Conservation (phyloP, 2,113 vertebrate species). For the Aphyosemion australe region DNA sequence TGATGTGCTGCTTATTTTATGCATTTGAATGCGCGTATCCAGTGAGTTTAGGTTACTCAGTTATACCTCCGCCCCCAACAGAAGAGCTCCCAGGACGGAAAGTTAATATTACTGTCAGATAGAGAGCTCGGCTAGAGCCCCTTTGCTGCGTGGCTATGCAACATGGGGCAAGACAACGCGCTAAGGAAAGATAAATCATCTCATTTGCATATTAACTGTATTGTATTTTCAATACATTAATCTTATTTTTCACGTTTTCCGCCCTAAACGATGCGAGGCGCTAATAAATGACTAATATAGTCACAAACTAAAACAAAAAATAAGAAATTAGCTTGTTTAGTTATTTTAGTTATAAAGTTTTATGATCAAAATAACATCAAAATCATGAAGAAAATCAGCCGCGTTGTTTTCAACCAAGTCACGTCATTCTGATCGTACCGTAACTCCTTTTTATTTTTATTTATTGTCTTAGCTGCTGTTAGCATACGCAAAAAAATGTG, state of each 20-base stretch:
- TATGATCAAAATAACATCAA: conserved; percentile 9
- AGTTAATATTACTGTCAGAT: conserved; percentile 40
- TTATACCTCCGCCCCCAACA: conserved; percentile 46
- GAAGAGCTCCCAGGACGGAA: conserved; percentile 19
- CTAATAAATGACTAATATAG: not conserved
- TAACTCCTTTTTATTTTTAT: not conserved
- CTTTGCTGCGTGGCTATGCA: conserved; percentile 11
- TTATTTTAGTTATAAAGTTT: conserved; percentile 18
- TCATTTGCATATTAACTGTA: conserved; percentile 34
- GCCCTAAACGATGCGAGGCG: conserved; percentile 2
- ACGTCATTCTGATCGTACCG: not conserved
- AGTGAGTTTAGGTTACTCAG: conserved; percentile 18
- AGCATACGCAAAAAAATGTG: conserved; percentile 13
- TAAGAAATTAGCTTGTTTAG: not conserved
- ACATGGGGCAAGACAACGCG: not conserved
- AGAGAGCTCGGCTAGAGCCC: conserved; percentile 19
- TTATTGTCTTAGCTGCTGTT: conserved; percentile 1
- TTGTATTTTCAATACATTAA: conserved; percentile 6
- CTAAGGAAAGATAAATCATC: not conserved
- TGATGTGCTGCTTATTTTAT: conserved; percentile 2
- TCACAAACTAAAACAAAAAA: not conserved
- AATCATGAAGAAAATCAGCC: conserved; percentile 3
- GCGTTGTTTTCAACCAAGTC: not conserved
- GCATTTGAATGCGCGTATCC: conserved; percentile 12
- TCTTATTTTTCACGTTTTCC: conserved; percentile 19